Evolutionary conservation across 2,888 invertebrate species (phyloP).

Genomic region (Auanema sp.): DNA sequence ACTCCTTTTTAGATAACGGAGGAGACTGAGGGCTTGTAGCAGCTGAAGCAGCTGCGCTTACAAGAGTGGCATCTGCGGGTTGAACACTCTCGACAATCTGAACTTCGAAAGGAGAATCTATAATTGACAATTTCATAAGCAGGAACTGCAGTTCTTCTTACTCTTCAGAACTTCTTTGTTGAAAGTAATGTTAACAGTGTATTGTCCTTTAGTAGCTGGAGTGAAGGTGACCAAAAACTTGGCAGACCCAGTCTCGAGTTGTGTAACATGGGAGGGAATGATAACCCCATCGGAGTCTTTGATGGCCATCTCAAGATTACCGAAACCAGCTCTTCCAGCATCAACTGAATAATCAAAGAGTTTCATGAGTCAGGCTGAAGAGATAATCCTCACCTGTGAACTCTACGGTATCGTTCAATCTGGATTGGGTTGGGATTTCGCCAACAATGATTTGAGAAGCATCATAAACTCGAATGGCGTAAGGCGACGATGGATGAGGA

Average conservation of each 20-base stretch:
- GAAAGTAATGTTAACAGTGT: conserved; percentile 93
- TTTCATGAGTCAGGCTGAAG: not conserved
- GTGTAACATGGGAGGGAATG: conserved; percentile 64
- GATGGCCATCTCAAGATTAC: conserved; percentile 88
- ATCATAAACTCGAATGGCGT: conserved; percentile 61
- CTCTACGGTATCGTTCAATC: conserved; percentile 72
- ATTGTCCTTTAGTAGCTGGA: conserved; percentile 89
- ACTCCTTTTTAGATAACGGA: conserved; percentile 38
- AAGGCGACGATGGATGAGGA: conserved; percentile 60
- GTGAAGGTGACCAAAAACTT: conserved; percentile 87
- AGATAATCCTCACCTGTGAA: conserved; percentile 53
- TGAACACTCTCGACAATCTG: conserved; percentile 69
- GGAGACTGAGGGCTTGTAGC: conserved; percentile 13
- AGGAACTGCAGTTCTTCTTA: conserved; percentile 15
- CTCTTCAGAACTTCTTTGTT: conserved; percentile 77
- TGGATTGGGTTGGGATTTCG: conserved; percentile 85
- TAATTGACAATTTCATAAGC: conserved; percentile 27
- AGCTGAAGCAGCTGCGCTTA: conserved; percentile 24
- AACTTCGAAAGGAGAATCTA: conserved; percentile 77
- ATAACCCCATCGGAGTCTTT: conserved; percentile 83
- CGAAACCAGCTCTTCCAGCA: conserved; percentile 93
- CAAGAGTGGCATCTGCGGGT: conserved; percentile 25
- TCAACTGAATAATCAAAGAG: conserved; percentile 73
- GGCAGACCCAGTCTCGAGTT: conserved; percentile 63
- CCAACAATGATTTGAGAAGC: conserved; percentile 90